A percentile compares a stretch with the other conserved stretches of the same genome.
These are phyloP conservation scores for Planiliza haematocheilus DNA, from an alignment of 2,113 vertebrate species.

Conservation along the genomic window DNA sequence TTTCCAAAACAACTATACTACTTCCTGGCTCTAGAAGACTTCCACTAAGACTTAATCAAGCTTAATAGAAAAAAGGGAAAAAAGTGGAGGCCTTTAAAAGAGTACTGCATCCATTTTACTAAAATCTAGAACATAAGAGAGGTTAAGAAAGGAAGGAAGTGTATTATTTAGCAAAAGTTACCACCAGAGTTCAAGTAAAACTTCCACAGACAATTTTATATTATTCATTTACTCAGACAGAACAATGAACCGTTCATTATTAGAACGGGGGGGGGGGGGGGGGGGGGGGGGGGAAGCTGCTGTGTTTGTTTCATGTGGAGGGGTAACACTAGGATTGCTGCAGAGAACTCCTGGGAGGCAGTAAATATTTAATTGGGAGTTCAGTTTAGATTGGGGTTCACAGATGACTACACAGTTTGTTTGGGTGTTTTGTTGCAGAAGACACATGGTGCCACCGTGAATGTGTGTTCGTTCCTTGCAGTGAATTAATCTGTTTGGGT, in stretches of 20 bases:
- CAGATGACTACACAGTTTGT: constrained; percentile 16
- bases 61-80: not conserved
- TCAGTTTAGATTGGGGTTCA: constrained; percentile 1
- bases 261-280: too few species aligned
- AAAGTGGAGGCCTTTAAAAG: not conserved
- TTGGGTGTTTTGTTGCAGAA: not conserved
- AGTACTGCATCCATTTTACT: not conserved
- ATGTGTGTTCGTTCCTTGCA: constrained; percentile 12
- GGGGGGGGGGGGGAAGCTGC: too few species aligned
- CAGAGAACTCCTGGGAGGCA: constrained; percentile 4
- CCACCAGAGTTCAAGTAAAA: not conserved
- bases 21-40: not conserved
- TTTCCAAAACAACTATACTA: not conserved
- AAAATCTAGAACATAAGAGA: not conserved
- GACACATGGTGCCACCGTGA: not conserved
- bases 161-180: not conserved
- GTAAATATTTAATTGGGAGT: constrained; percentile 40
- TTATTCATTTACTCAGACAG: too few species aligned
- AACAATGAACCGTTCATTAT: too few species aligned
- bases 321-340: not conserved
- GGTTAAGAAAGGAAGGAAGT: not conserved
- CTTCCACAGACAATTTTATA: too few species aligned
- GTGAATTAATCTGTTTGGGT: not conserved
- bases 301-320: not conserved
- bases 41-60: not conserved